A percentile compares a stretch with the other conserved stretches of the same genome.
Conservation (phyloP, 2,113 vertebrate genomes). For the Acrocephalus arundinaceus region DNA sequence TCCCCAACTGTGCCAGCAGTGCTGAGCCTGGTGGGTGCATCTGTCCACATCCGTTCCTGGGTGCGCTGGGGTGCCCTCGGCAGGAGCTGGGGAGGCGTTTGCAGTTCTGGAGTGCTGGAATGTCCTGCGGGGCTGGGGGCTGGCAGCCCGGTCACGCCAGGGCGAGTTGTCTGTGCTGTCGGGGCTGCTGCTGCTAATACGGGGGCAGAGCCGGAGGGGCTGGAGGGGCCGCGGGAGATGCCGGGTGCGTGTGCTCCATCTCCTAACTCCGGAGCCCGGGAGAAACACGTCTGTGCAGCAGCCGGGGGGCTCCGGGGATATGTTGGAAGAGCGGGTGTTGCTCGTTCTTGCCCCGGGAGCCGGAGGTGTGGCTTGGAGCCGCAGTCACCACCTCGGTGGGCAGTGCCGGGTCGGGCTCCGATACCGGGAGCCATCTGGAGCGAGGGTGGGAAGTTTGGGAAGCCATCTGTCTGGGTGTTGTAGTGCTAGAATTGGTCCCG, state of each 20-base stretch:
- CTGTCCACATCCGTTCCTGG: background rate
- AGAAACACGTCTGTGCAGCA: background rate
- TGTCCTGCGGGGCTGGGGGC: background rate
- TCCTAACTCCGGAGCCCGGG: background rate
- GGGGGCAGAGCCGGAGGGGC: background rate
- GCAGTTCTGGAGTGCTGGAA: background rate
- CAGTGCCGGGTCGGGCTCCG: background rate
- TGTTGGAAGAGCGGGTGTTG: background rate
- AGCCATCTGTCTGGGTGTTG: conserved; percentile 62
- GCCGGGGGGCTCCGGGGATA: background rate
- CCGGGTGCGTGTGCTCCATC: background rate
- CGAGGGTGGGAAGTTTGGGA: conserved; percentile 31
- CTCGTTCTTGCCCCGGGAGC: background rate
- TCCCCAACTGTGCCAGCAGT: background rate
- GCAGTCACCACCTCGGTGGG: conserved; percentile 6
- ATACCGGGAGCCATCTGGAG: conserved; percentile 35
- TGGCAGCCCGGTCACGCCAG: background rate
- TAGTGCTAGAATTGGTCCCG: conserved; percentile 15
- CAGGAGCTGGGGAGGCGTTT: background rate
- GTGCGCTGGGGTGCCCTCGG: background rate
- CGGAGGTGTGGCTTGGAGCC: background rate
- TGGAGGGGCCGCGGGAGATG: background rate
- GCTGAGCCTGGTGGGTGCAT: background rate
- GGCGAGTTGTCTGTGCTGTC: background rate
- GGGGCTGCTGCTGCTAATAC: background rate